Evolutionary conservation across 2,888 invertebrate species (phyloP).

Genomic region (Pachydiplax longipennis): DNA sequence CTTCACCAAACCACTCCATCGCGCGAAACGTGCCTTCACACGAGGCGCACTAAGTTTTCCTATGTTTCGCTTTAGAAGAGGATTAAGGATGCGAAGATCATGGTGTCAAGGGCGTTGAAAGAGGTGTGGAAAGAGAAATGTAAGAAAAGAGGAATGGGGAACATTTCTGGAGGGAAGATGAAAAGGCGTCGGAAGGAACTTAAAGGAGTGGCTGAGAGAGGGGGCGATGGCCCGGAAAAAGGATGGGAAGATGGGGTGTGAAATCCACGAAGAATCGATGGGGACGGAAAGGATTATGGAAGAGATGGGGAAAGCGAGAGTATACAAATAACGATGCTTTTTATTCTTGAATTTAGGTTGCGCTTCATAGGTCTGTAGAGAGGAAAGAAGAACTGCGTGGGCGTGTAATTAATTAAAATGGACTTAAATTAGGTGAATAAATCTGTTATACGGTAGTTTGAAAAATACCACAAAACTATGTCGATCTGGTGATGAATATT

Average conservation of each 20-base stretch:
- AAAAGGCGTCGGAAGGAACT: not conserved
- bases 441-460: too few relatives aligned
- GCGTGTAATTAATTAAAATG: too few relatives aligned
- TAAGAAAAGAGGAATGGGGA: not conserved
- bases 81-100: not conserved
- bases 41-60: too few relatives aligned
- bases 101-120: not conserved
- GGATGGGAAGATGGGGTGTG: not conserved
- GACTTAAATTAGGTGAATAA: too few relatives aligned
- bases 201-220: not conserved
- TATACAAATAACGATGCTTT: too few relatives aligned
- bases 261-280: not conserved
- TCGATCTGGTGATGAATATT: too few relatives aligned
- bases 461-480: too few relatives aligned
- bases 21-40: too few relatives aligned
- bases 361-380: too few relatives aligned
- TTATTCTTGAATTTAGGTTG: too few relatives aligned
- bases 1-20: too few relatives aligned
- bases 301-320: not conserved
- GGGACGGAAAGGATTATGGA: not conserved
- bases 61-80: not conserved
- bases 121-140: not conserved
- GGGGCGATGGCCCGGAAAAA: not conserved
- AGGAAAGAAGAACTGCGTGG: too few relatives aligned
- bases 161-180: not conserved